Evolutionary conservation across 2,113 vertebrate genomes (phyloP), one percentile per base, ranked within the genome.

Genomic region (Onychostruthus taczanowskii): DNA sequence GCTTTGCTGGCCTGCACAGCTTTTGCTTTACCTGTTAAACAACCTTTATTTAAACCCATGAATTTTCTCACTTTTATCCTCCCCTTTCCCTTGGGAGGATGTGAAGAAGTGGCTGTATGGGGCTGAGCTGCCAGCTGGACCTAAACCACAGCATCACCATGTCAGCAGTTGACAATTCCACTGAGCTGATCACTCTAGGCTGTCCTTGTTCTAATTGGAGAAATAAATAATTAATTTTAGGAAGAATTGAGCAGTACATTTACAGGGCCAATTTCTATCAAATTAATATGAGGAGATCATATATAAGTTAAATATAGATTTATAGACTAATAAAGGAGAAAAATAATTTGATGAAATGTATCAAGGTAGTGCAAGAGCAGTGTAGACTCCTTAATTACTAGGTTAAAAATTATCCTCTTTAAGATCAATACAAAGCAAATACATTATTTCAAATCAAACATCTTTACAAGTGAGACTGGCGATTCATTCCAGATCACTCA

Each of bases 1-100:
- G 16, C 8, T 63, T 63, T 50, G 4, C 22, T 59, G 46, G 28
- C 3, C 4, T 1, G 3, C 16, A 19, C 2, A 12, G 28, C 4
- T 86, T 66, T 77, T 72, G 7, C 10, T 66, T 70, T 72, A 30
- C 14, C 20, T 76, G 6, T n/a, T 49, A 76, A 76, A 31, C 4
- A 44, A 7, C 7, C 23, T 77, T 49, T 55, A 55, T 72, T 5
- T 8, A 19, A 55, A 26, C 9, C 4, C 23, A 30, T 0, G 0
- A 47, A 4, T 93, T 76, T 93, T 86, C 31, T 39, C 28, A 21
- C 17, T 21, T 67, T 62, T 33, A 58, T 9, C 7, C 6, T 66
- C 9, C 6, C 6, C 6, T 4, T 55, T 72, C 18, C 6, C 16
- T 21, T 44, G 11, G 8, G 22, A 62, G 7, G 28, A 13, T 41